Evolutionary conservation across 2,113 vertebrate species (phyloP).

Genomic region (Corythornis vintsioides): DNA sequence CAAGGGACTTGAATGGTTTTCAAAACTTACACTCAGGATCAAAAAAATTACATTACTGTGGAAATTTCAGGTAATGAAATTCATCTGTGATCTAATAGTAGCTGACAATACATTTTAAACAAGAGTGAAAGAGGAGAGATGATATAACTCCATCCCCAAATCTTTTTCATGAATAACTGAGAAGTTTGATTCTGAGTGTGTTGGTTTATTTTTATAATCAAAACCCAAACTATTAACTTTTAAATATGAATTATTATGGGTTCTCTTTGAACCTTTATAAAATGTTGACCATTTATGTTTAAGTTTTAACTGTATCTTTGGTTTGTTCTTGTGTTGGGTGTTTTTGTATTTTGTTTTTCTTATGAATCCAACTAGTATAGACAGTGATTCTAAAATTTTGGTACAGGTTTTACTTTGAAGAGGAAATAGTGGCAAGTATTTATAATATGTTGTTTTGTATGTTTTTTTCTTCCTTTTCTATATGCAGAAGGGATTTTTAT

Average conservation of each 20-base stretch:
- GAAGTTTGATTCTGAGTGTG: background rate
- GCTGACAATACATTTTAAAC: background rate
- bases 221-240: background rate
- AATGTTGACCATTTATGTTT: background rate
- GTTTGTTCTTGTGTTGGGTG: background rate
- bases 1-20: background rate
- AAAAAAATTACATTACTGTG: conserved; percentile 3
- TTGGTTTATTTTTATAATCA: background rate
- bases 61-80: background rate
- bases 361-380: background rate
- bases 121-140: background rate
- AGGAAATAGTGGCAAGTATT: background rate
- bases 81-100: background rate
- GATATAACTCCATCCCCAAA: background rate
- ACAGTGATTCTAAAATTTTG: background rate
- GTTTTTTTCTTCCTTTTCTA: background rate
- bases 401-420: background rate
- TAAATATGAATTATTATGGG: background rate
- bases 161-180: background rate
- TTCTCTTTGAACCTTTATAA: background rate
- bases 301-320: background rate
- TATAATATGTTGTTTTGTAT: background rate
- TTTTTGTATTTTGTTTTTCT: background rate
- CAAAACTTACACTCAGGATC: background rate
- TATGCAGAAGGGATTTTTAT: conserved; percentile 5